A percentile compares a stretch with the other conserved stretches of the same genome.
phyloP scores from a whole-genome alignment of 2,888 invertebrate species.

The Metopia argyrocephala region DNA sequence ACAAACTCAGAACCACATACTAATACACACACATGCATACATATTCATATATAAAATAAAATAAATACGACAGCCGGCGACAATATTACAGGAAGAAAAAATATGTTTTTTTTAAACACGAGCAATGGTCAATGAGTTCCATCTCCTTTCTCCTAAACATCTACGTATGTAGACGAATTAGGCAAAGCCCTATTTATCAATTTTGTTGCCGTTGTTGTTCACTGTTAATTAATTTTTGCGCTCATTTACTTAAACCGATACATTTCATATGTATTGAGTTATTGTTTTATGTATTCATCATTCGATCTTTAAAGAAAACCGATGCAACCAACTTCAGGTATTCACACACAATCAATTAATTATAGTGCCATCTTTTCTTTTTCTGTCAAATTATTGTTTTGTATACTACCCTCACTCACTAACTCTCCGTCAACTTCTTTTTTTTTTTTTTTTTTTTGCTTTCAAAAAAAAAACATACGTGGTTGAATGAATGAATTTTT shows the following conservation, averaged over 20 bases:
- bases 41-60: no score
- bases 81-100: no score
- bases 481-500: no score
- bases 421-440: no score
- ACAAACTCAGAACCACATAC: neutral
- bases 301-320: conserved; percentile 25
- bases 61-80: neutral
- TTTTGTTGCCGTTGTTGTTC: neutral
- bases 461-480: no score
- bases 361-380: no score
- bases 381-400: conserved; percentile 24
- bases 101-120: no score
- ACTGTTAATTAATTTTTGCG: neutral
- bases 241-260: no score
- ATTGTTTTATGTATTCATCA: conserved; percentile 9
- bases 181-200: conserved; percentile 17
- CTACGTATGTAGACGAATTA: conserved; percentile 25
- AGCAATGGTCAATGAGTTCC: no score
- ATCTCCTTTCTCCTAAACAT: no score
- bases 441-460: neutral
- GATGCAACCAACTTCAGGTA: conserved; percentile 43
- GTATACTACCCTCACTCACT: neutral
- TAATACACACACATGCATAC: no score
- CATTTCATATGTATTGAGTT: no score
- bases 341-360: conserved; percentile 52